Evolutionary conservation across 1,140 invertebrate species (phyloP), one percentile per base, ranked within the genome.

Genomic region (Archegozetes longisetosus): DNA sequence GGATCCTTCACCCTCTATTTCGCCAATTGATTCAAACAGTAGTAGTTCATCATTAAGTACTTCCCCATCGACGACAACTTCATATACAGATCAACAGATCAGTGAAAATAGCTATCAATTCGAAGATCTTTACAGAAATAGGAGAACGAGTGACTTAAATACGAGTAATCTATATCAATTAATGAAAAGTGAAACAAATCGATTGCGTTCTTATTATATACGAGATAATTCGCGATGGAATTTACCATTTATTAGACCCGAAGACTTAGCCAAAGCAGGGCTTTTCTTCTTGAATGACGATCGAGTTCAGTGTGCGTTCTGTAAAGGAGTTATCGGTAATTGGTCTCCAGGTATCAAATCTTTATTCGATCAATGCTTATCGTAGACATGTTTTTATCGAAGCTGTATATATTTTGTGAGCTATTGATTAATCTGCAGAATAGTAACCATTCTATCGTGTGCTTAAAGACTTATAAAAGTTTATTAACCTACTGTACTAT

Each of bases 341-440:
- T 93, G 89, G 89, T 84, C 86, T 69, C 78, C 79, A 24, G 77
- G 80, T 56, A 88, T 92, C 73, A 79, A 85, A 63, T 86, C 87
- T 1, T 89, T 86, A 86, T 80, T 82, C 60, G 84, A 91, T 69
- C 88, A 93, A 69, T 86, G 86, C 0, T 76, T 80, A 28, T 90
- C 86, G 86, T 86, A 86, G 65, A 77, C 79, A 1, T 79, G 83
- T 53, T 92, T 47, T n/a, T 47, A 13, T 47, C 12, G 12, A 47
- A 13, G 12, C 40, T 47, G 12, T 47, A n/a, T 12, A 47, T n/a
- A 12, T 13, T 47, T 47, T 47, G 40, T 47, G n/a, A 12, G 12
- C 40, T 79, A 85, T n/a, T 12, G 40, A n/a, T n/a, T 47, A 47
- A 13, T 47, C 40, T 12, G 12, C 12, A 13, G 12, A 12, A 47